These are phyloP conservation scores for Drosophila aff. DNA, from an alignment of 1,140 invertebrate genomes.

Conservation along the genomic window DNA sequence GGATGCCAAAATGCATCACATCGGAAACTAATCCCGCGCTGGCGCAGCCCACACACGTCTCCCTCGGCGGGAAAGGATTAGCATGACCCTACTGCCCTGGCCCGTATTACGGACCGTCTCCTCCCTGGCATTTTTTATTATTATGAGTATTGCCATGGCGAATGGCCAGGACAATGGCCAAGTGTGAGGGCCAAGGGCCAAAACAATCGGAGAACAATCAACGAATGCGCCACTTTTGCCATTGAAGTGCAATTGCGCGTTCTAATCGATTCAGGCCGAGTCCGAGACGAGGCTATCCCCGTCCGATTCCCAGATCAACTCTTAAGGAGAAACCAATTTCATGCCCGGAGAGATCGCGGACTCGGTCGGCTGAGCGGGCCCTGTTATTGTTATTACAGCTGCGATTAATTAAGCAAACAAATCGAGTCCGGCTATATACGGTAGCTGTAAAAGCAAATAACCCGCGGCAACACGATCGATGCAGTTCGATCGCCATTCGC, in stretches of 20 bases:
- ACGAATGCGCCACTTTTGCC: slow-evolving; percentile 69
- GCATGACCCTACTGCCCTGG: slow-evolving; percentile 46
- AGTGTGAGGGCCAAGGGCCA: slow-evolving; percentile 56
- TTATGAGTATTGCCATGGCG: slow-evolving; percentile 52
- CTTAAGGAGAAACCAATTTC: slow-evolving; percentile 52
- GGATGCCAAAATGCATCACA: slow-evolving; percentile 66
- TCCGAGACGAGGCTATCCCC: background rate
- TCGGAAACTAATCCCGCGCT: slow-evolving; percentile 62
- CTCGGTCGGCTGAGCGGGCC: background rate
- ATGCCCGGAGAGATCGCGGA: slow-evolving; percentile 39
- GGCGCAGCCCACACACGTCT: slow-evolving; percentile 78
- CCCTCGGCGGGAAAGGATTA: slow-evolving; percentile 62
- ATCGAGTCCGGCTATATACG: slow-evolving; percentile 66
- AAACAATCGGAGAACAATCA: slow-evolving; percentile 55
- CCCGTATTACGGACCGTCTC: slow-evolving; percentile 13
- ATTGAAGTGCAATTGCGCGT: slow-evolving; percentile 79
- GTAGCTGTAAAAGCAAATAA: slow-evolving; percentile 82
- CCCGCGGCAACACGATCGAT: slow-evolving; percentile 46
- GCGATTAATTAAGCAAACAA: slow-evolving; percentile 83
- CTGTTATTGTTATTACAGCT: slow-evolving; percentile 76
- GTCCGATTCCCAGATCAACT: slow-evolving; percentile 8
- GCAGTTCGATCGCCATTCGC: slow-evolving; percentile 16
- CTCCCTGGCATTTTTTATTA: slow-evolving; percentile 6
- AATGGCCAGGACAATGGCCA: slow-evolving; percentile 69
- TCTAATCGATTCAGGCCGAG: slow-evolving; percentile 62